These are phyloP conservation scores for Nothocercus julius DNA, from an alignment of 2,113 vertebrate genomes.

Conservation along the genomic window DNA sequence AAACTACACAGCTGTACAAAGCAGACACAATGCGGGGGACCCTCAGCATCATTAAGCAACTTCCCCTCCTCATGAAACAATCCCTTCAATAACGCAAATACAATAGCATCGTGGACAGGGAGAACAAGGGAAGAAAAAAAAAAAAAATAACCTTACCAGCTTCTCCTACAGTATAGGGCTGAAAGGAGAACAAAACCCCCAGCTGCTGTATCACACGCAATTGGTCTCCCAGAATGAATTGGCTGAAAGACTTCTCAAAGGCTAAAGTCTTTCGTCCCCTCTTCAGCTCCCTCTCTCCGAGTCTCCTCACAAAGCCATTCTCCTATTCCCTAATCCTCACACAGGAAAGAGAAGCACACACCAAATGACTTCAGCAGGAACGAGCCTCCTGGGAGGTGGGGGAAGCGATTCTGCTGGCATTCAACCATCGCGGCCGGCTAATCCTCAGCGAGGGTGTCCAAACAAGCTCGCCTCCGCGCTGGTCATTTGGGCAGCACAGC, in stretches of 20 bases:
- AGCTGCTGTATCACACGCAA: slow-evolving; percentile 67
- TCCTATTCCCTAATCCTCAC: slow-evolving; percentile 77
- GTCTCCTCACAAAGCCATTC: slow-evolving; percentile 80
- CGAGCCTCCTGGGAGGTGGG: slow-evolving; percentile 46
- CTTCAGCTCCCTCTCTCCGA: slow-evolving; percentile 72
- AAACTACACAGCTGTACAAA: slow-evolving; percentile 54
- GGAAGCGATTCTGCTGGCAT: slow-evolving; percentile 25
- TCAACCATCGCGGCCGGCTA: slow-evolving; percentile 14
- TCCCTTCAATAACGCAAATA: slow-evolving; percentile 47
- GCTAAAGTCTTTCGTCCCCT: slow-evolving; percentile 67
- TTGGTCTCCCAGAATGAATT: slow-evolving; percentile 68
- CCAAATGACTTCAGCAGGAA: slow-evolving; percentile 76
- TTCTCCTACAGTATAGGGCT: slow-evolving; percentile 69
- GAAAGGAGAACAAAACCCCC: slow-evolving; percentile 68
- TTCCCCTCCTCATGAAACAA: slow-evolving; percentile 59
- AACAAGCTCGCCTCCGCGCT: background rate
- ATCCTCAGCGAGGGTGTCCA: slow-evolving; percentile 9
- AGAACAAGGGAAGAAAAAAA: slow-evolving; percentile 16
- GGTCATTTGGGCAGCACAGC: background rate
- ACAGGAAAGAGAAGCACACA: slow-evolving; percentile 67
- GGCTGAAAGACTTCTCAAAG: slow-evolving; percentile 69
- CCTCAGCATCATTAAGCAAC: slow-evolving; percentile 63
- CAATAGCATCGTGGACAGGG: slow-evolving; percentile 60
- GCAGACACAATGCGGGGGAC: slow-evolving; percentile 68
- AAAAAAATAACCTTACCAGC: slow-evolving; percentile 77